phyloP scores from a whole-genome alignment of 2,113 vertebrate species.

The Cervus canadensis region DNA sequence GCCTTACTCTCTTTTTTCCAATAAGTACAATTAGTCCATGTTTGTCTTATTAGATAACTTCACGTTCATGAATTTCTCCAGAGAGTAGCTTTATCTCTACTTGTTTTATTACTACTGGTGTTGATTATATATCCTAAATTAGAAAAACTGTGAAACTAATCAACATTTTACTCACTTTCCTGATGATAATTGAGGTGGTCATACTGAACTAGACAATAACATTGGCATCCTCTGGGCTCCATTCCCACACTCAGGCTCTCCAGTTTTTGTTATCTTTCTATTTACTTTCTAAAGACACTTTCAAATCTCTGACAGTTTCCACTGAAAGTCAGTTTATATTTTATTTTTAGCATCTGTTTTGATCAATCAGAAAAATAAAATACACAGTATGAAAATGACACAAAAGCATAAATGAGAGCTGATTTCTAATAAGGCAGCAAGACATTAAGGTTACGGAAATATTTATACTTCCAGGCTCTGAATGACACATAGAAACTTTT shows the following conservation, averaged over 20 bases:
- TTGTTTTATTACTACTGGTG: not conserved
- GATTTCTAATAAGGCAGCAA: not conserved
- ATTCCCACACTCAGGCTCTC: not conserved
- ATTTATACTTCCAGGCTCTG: not conserved
- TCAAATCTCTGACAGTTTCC: not conserved
- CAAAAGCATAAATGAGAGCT: not conserved
- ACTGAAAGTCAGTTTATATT: not conserved
- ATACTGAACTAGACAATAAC: not conserved
- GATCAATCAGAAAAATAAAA: not conserved
- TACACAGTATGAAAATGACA: not conserved
- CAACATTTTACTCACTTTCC: conserved; percentile 20
- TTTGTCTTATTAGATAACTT: conserved; percentile 41
- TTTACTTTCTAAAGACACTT: not conserved
- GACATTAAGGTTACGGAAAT: conserved; percentile 15
- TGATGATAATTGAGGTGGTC: conserved; percentile 16
- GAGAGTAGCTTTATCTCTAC: not conserved
- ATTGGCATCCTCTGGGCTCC: not conserved
- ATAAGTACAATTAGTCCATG: not conserved
- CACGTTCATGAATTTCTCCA: conserved; percentile 22
- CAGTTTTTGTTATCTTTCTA: not conserved
- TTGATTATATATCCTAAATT: conserved; percentile 20
- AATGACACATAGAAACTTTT: conserved; percentile 22
- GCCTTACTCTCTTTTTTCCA: not conserved
- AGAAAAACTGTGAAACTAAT: conserved; percentile 26
- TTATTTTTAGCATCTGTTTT: conserved; percentile 30